Evolutionary conservation across 2,797 vertebrate species (phyloP).

Genomic region (Chaetophractus vellerosus): DNA sequence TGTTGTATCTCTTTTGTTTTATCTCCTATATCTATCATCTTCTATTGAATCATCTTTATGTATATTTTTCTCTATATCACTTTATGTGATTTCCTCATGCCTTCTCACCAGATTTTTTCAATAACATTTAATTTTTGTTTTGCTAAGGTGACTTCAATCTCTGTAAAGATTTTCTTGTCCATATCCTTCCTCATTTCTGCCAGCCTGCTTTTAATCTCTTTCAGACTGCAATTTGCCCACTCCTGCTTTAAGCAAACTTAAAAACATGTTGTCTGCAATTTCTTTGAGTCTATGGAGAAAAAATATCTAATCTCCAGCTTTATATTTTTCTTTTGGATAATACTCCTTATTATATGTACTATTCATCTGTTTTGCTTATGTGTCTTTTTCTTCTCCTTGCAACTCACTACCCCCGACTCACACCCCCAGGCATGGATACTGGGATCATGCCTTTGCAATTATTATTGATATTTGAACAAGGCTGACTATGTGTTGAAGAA

Average conservation of each 20-base stretch:
- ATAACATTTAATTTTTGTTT: background rate
- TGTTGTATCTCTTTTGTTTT: background rate
- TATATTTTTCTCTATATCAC: background rate
- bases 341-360: background rate
- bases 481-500: background rate
- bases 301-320: background rate
- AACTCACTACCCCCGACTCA: background rate
- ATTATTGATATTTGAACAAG: background rate
- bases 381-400: background rate
- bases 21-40: background rate
- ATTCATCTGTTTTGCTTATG: background rate
- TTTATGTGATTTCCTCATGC: background rate
- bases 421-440: too few relatives aligned
- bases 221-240: background rate
- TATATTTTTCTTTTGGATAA: background rate
- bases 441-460: background rate
- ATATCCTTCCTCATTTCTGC: background rate
- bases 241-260: background rate
- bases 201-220: slow-evolving; percentile 37
- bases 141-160: background rate
- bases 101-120: background rate
- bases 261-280: background rate
- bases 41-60: too few relatives aligned
- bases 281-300: background rate
- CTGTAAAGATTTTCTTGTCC: background rate